Base-by-base conservation (phyloP, 2,888 invertebrate genomes). In the Camptogramma bilineatum region DNA sequence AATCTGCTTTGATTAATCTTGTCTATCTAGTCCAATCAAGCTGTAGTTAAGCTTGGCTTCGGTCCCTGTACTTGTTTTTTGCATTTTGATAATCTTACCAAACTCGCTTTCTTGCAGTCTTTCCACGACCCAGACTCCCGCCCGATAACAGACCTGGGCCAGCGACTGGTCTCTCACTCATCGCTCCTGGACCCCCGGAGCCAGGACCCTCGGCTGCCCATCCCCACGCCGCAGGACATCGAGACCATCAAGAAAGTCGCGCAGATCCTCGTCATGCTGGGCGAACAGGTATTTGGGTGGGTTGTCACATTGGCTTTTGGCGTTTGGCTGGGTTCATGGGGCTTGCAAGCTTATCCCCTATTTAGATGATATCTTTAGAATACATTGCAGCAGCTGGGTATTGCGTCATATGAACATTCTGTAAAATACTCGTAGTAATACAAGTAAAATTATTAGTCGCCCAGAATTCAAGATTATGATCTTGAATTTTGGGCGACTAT, bases 171-270 rank as follows among this genome's bases (percentile, higher is more conserved):
- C 2, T 57, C 79, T 8, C 83, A 69, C 62, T 68, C 77, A 13
- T 77, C 77, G 8, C 78, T 77, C 2, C 69, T 82, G 57, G 78
- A 68, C 13, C 1, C 46, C n/a, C 50, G 54, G 9, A 8, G 47
- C 44, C 59, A 67, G 62, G 86, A 84, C 52, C 58, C 81, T 7
- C 78, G 84, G 17, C 74, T 87, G 48, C 77, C 82, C 17, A 69
- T 88, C 39, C 85, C 89, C n/a, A 68, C 83, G 1, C 69, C 80
- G 0, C 88, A 86, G 66, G 90, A 90, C 57, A 63, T 91, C 42
- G 88, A 88, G 28, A 84, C 87, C 53, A 87, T 91, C 73, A 85
- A 82, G 78, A 89, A 87, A 68, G 88, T 91, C 24, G 90, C 91
- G 39, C 88, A 90, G 75, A 86, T 91, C 48, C 86, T 91, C 62